These are phyloP conservation scores for Aricia artaxerxes DNA, from an alignment of 2,888 invertebrate genomes.

Conservation along the genomic window DNA sequence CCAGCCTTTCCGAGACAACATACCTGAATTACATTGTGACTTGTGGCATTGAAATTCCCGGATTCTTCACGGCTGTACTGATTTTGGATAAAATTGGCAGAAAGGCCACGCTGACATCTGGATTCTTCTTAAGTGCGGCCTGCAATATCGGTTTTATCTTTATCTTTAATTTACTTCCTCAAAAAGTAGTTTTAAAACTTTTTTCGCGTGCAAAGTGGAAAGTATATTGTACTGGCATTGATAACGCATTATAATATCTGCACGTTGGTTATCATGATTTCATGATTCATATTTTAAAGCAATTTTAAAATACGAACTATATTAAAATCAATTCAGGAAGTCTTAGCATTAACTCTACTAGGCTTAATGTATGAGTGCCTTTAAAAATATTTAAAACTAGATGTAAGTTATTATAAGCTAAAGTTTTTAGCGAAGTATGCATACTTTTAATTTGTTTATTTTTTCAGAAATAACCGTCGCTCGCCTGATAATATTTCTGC, in stretches of 20 bases:
- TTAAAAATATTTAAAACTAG: background rate
- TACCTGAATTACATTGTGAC: slow-evolving; percentile 84
- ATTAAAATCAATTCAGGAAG: background rate
- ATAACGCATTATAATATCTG: background rate
- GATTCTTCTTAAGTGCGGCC: slow-evolving; percentile 40
- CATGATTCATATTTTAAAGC: background rate
- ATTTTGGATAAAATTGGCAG: slow-evolving; percentile 72
- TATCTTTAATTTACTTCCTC: slow-evolving; percentile 33
- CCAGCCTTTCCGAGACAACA: slow-evolving; percentile 83
- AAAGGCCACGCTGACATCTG: slow-evolving; percentile 51
- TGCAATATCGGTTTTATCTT: slow-evolving; percentile 43
- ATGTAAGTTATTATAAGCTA: too few species aligned
- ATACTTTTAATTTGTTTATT: background rate
- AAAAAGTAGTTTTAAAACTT: background rate
- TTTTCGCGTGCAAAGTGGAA: background rate
- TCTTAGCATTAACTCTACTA: background rate
- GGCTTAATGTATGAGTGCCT: background rate
- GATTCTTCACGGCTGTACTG: slow-evolving; percentile 78
- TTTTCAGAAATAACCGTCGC: slow-evolving; percentile 33
- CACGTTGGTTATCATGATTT: background rate
- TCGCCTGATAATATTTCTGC: slow-evolving; percentile 34
- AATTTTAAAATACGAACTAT: background rate
- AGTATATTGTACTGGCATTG: background rate
- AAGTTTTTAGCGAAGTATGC: too few species aligned
- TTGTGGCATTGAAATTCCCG: slow-evolving; percentile 83